Conservation (phyloP, 2,797 vertebrate species). For the Lindbergichthys nudifrons region DNA sequence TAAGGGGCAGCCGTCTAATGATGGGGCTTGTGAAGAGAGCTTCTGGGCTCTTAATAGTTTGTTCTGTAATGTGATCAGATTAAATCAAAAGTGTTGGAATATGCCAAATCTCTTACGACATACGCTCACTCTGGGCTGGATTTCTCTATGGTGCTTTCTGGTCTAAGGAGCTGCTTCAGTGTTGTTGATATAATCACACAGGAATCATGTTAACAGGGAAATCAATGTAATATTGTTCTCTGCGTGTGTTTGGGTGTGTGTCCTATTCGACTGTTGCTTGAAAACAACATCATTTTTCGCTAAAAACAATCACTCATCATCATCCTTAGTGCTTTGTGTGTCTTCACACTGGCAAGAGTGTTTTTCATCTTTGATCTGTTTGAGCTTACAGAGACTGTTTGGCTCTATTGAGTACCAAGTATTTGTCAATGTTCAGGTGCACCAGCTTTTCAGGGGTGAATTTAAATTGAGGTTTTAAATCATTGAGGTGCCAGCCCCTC, state of each 20-base stretch:
- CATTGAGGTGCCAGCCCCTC: constrained; percentile 52
- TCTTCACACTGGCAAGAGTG: neutral
- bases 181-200: constrained; percentile 27
- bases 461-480: constrained; percentile 54
- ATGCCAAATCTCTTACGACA: constrained; percentile 48
- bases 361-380: neutral
- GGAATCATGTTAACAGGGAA: constrained; percentile 22
- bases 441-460: constrained; percentile 30
- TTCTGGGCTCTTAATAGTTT: constrained; percentile 36
- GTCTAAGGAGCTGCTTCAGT: constrained; percentile 20
- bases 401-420: constrained; percentile 6
- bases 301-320: constrained; percentile 23
- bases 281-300: constrained; percentile 5
- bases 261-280: neutral
- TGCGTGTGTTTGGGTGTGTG: neutral
- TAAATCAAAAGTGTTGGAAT: constrained; percentile 55
- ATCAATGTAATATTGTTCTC: neutral
- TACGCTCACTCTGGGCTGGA: constrained; percentile 28
- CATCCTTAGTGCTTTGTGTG: neutral
- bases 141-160: constrained; percentile 29
- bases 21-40: constrained; percentile 55
- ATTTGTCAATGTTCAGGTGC: constrained; percentile 47
- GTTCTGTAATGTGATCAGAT: constrained; percentile 51
- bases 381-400: constrained; percentile 37
- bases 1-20: constrained; percentile 71